Evolutionary conservation across 2,888 invertebrate species (phyloP).

Genomic region (Leucophenga maculata): DNA sequence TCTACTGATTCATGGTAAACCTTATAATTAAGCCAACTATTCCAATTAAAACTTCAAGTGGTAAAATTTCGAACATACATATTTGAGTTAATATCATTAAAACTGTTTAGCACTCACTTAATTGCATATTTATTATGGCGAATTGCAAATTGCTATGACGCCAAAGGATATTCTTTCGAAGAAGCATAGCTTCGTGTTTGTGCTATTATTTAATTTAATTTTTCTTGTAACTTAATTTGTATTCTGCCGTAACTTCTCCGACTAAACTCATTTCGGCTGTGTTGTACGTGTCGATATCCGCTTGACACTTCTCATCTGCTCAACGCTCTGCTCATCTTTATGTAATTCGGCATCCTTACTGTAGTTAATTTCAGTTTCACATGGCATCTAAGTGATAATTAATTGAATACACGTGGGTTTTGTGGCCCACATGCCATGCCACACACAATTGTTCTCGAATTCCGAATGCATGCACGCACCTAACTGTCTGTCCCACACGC

Average conservation of each 20-base stretch:
- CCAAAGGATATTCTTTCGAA: too few relatives aligned
- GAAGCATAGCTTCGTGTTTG: too few relatives aligned
- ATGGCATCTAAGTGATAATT: slow-evolving; percentile 45
- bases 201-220: slow-evolving; percentile 18
- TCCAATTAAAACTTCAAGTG: too few relatives aligned
- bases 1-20: too few relatives aligned
- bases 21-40: too few relatives aligned
- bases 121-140: too few relatives aligned
- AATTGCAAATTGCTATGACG: background rate
- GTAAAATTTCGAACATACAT: too few relatives aligned
- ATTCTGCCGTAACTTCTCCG: background rate
- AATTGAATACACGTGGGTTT: slow-evolving; percentile 50
- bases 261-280: background rate
- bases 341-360: background rate
- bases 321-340: too few relatives aligned
- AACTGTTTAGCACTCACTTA: too few relatives aligned
- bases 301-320: too few relatives aligned
- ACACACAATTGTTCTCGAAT: background rate
- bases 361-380: slow-evolving; percentile 40
- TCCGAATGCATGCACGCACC: background rate
- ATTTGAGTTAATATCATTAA: too few relatives aligned
- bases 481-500: too few relatives aligned
- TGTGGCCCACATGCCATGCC: slow-evolving; percentile 6
- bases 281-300: background rate
- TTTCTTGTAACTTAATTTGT: slow-evolving; percentile 33